Evolutionary conservation across 2,888 invertebrate genomes (phyloP), one percentile per base, ranked within the genome.

Genomic region (Meloe dianella): DNA sequence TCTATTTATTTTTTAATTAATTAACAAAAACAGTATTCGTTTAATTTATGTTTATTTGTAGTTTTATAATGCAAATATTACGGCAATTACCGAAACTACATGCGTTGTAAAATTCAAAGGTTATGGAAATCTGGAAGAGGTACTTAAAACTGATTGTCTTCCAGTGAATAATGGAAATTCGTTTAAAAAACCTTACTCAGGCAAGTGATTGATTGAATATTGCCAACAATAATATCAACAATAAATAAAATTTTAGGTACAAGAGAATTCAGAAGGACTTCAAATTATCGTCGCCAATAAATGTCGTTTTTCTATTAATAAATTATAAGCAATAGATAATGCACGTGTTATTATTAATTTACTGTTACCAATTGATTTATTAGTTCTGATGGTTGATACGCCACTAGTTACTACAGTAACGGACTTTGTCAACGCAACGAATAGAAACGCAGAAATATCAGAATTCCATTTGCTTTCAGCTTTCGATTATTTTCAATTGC

Each of bases 91-190:
- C 0, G 89, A 91, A n/a, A 90, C 88, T 75, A 95, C 95, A 1
- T 94, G 92, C 73, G 94, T 94, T 41, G 95, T 96, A 12, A 89
- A 90, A 75, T 96, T 95, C 83, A 87, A 91, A 77, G 95, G 93
- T 62, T 96, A 96, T 82, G 94, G 94, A 56, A 96, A 96, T 83
- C 91, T 92, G 73, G 96, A 96, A 82, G 95, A 96, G 84, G 93
- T 96, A 22, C 86, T 94, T 24, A 91, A 93, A 81, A 86, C 88
- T 14, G 95, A 96, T 83, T 93, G 95, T 80, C 86, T 92, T 81
- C 93, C 94, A 6, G 81, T 88, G 64, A 74, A 14, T 35, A 71
- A 71, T 63, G 70, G 69, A 38, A 63, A 63, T 35, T 67, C 67
- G 65, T 54, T 30, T 14, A 65, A 61, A 54, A 66, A 64, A 54